Evolutionary conservation across 2,888 invertebrate species (phyloP), one percentile per base, ranked within the genome.

Genomic region (Drosophila borborema): DNA sequence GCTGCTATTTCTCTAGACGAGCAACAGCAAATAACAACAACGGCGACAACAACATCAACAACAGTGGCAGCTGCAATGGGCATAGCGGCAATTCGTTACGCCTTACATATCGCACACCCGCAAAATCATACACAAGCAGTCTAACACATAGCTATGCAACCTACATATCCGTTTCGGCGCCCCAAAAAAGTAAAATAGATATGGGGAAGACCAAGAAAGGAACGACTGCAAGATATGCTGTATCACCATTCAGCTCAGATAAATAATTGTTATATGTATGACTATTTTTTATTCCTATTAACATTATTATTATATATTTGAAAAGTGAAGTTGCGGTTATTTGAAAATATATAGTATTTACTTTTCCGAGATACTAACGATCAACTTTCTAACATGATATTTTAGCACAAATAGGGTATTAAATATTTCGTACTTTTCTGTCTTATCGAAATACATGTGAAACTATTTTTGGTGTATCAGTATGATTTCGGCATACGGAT

Each of bases 401-500:
- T 6, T 16, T 38, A 38, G 2, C 40, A 6, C 16, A 16, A 14
- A 7, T 2, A 62, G 62, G 45, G 74, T 62, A 71, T 65, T 6
- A 2, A n/a, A 36, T 40, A 1, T 34, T 58, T 53, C 14, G 12
- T 56, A 34, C 51, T 43, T 38, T 45, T 6, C 1, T 10, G 31
- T 14, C 68, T 48, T 55, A 36, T 68, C 46, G 41, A 68, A 55
- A 67, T 34, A 41, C 7, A 23, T 36, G 16, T 64, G 66, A 67
- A 87, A 85, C 88, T 82, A 77, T 87, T 77, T 71, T 76, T 40
- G 16, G 31, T 66, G 77, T 72, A 66, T 88, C 86, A 82, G 81
- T 66, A 79, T 77, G 86, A 82, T 88, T 81, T 82, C 31, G 51
- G 63, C 67, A 55, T 75, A n/a, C 48, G 86, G 79, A 90, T 77